A percentile compares a stretch with the other conserved stretches of the same genome.
These are phyloP conservation scores for Chloromyia formosa DNA, from an alignment of 2,888 invertebrate genomes.

Conservation along the genomic window DNA sequence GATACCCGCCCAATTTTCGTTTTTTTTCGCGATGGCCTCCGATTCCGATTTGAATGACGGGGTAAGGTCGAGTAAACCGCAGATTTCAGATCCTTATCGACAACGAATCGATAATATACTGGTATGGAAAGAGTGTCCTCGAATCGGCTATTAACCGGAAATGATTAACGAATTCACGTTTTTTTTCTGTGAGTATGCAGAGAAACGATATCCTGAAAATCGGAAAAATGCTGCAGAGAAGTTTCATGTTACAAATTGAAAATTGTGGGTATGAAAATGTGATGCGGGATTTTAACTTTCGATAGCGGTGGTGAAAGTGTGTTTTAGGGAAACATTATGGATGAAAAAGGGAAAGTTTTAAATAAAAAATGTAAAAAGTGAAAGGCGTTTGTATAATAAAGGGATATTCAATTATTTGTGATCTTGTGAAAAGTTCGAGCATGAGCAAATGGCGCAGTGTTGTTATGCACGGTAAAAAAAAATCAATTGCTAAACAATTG, in stretches of 20 bases:
- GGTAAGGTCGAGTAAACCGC: constrained; percentile 27
- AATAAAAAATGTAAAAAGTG: neutral
- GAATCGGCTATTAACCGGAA: constrained; percentile 23
- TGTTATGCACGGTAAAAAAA: too few species aligned
- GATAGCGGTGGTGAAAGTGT: constrained; percentile 11
- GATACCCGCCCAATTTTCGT: constrained; percentile 18
- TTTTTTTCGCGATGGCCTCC: neutral
- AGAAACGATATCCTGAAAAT: constrained; percentile 29
- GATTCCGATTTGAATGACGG: constrained; percentile 33
- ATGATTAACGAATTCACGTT: constrained; percentile 37
- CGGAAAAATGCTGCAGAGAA: constrained; percentile 9
- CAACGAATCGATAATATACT: constrained; percentile 11
- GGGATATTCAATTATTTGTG: too few species aligned
- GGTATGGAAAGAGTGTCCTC: constrained; percentile 25
- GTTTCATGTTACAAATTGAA: constrained; percentile 35
- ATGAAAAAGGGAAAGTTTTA: constrained; percentile 26
- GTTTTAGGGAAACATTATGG: constrained; percentile 16
- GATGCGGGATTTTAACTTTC: constrained; percentile 27
- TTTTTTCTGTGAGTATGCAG: constrained; percentile 3
- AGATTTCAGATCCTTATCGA: constrained; percentile 39
- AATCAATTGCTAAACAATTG: too few species aligned
- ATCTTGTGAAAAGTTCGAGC: too few species aligned
- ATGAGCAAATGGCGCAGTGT: too few species aligned
- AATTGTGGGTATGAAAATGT: neutral
- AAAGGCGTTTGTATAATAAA: neutral